Evolutionary conservation across 2,113 vertebrate species (phyloP), one percentile per base, ranked within the genome.

Genomic region (Podilymbus podiceps): DNA sequence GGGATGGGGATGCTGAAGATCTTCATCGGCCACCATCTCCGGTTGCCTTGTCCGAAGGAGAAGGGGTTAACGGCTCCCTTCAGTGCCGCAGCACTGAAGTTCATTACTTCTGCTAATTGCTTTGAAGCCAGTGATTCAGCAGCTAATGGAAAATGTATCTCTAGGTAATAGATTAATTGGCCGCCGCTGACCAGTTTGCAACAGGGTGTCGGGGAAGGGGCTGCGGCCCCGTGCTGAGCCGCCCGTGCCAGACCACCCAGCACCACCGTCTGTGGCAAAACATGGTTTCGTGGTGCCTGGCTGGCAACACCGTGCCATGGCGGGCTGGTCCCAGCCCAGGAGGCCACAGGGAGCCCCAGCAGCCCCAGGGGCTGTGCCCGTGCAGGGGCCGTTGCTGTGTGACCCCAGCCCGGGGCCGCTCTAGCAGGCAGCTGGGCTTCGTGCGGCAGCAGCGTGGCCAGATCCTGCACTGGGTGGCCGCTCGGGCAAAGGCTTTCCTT

Each of bases 71-170:
- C 11, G 3, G 55, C 82, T 88, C 50, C 82, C 73, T 74, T 72
- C 77, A 4, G 14, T n/a, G 67, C 92, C 6, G 23, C 94, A 75
- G 94, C 67, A 23, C 76, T 94, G 28, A 76, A 95, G 91, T 97
- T 96, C 95, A 95, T 97, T 96, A 96, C 47, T 31, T 95, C 50
- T 49, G 93, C 94, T 97, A 96, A 98, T 96, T 97, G 93, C 95
- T 90, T 91, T 58, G 91, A 89, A 97, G 96, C n/a, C 94, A 14
- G 92, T 28, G 89, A 81, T 92, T 89, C 90, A 49, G 92, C 80
- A 42, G 52, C 93, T 97, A 80, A 91, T 90, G 96, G 95, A 80
- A 96, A 95, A 92, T 5, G 56, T 81, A 72, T 90, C 90, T 93
- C 78, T 33, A 6, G 85, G 91, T 83, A 52, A 96, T 33, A 90